phyloP scores from a whole-genome alignment of 2,113 vertebrate species.

The Dissostichus mawsoni region DNA sequence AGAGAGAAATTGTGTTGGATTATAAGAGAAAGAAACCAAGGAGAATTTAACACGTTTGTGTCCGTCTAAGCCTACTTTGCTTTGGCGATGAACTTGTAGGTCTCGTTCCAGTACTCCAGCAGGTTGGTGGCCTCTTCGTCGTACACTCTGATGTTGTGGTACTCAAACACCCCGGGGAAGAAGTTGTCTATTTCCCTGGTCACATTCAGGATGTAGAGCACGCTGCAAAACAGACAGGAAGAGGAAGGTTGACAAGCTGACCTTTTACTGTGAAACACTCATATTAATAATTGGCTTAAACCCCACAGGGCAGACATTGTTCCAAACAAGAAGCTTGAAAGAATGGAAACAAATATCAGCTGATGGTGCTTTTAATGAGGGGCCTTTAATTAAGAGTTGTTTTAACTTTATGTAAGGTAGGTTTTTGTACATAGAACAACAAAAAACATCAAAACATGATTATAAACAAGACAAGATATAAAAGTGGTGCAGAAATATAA shows the following conservation, averaged over 20 bases:
- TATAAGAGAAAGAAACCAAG: not conserved
- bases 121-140: conserved; percentile 98
- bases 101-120: conserved; percentile 98
- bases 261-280: not conserved
- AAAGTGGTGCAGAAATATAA: too few relatives aligned
- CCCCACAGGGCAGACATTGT: not conserved
- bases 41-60: too few relatives aligned
- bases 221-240: conserved; percentile 76
- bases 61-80: conserved; percentile 87
- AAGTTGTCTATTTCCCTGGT: conserved; percentile 99
- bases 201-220: conserved; percentile 96
- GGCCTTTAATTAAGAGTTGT: too few relatives aligned
- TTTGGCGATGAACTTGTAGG: conserved; percentile 99
- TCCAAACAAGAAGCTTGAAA: not conserved
- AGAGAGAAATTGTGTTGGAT: not conserved
- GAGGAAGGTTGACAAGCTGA: not conserved
- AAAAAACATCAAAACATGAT: too few relatives aligned
- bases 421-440: too few relatives aligned
- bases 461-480: too few relatives aligned
- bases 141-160: conserved; percentile 97
- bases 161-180: conserved; percentile 96
- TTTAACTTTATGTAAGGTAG: too few relatives aligned
- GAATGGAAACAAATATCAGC: not conserved
- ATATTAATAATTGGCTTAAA: not conserved
- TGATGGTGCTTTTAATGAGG: too few relatives aligned